phyloP scores from a whole-genome alignment of 2,113 vertebrate genomes.

The Sturnus vulgaris region DNA sequence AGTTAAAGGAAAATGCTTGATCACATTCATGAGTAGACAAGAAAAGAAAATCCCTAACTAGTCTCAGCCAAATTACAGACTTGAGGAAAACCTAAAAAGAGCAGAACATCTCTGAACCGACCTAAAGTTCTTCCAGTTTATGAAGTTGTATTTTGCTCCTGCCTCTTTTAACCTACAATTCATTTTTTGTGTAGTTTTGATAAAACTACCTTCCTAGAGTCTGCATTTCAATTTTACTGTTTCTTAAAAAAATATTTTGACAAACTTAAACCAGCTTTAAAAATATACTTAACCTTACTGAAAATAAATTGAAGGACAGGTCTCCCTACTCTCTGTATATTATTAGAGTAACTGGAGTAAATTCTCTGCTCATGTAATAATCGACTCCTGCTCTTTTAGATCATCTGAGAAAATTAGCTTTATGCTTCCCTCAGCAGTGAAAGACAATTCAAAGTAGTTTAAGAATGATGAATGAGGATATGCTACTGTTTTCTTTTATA shows the following conservation, averaged over 20 bases:
- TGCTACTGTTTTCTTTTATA: background rate
- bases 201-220: background rate
- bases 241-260: background rate
- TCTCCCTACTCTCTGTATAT: background rate
- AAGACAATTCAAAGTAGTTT: background rate
- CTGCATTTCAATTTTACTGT: background rate
- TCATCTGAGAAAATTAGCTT: background rate
- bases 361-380: background rate
- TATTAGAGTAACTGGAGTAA: background rate
- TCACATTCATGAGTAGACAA: background rate
- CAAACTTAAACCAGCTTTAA: background rate
- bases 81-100: conserved; percentile 5
- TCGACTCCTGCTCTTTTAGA: background rate
- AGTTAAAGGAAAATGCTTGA: background rate
- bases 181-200: background rate
- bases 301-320: background rate
- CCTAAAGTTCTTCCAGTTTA: background rate
- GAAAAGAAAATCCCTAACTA: conserved; percentile 6
- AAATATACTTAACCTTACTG: background rate
- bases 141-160: background rate
- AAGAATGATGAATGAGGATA: background rate
- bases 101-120: background rate
- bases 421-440: background rate
- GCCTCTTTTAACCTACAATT: background rate
- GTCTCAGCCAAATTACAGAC: conserved; percentile 40